Evolutionary conservation across 1,140 invertebrate genomes (phyloP).

Genomic region (Trachymyrmex cornetzi): DNA sequence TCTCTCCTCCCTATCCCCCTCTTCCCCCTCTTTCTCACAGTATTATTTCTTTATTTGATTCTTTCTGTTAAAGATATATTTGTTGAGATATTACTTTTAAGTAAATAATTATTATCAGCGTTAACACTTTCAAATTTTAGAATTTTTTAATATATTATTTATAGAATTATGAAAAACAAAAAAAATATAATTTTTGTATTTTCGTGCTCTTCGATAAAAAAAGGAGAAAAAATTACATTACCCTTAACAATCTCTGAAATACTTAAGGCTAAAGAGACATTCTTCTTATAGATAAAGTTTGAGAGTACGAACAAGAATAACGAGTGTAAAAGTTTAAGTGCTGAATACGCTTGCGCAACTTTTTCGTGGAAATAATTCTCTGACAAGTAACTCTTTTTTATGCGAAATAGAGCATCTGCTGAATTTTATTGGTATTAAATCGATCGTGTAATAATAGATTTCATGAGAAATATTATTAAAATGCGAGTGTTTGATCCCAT

Average conservation of each 20-base stretch:
- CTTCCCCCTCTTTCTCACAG: too few relatives aligned
- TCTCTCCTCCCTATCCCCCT: too few relatives aligned
- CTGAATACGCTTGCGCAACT: not conserved
- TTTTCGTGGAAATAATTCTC: not conserved
- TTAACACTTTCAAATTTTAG: not conserved
- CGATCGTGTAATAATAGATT: not conserved
- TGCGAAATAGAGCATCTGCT: not conserved
- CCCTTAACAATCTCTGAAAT: not conserved
- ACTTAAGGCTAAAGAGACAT: not conserved
- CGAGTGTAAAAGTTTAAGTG: not conserved
- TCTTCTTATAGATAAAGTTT: not conserved
- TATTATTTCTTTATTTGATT: too few relatives aligned
- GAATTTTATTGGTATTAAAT: conserved; percentile 12
- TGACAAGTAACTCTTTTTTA: not conserved
- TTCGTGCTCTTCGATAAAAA: not conserved
- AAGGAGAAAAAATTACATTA: not conserved
- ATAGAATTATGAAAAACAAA: not conserved
- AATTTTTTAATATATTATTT: not conserved
- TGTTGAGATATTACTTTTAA: not conserved
- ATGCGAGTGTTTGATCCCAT: not conserved
- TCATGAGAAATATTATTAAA: not conserved
- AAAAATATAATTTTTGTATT: not conserved
- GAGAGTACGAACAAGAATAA: not conserved
- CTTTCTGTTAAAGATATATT: too few relatives aligned
- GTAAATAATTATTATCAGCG: not conserved